Evolutionary conservation across 2,888 invertebrate species (phyloP), one percentile per base, ranked within the genome.

Genomic region (Malachius bipustulatus): DNA sequence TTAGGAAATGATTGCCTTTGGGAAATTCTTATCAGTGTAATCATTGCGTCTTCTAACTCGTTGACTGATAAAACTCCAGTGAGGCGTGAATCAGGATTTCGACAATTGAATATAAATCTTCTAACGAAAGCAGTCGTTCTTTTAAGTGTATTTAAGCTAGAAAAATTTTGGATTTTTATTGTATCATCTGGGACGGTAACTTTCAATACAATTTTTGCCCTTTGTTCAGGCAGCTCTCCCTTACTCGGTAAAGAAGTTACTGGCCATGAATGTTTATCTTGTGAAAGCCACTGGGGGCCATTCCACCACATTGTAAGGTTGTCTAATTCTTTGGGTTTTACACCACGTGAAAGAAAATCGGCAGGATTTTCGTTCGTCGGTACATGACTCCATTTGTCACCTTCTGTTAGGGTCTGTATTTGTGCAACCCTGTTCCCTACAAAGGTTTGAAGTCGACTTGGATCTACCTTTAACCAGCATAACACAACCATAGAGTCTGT

Each of bases 401-500:
- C 4, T 2, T 31, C 19, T 4, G 36, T 40, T 15, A 36, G 12
- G 4, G 26, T n/a, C 37, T 47, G 44, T 19, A 49, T 47, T 8
- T 40, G 39, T 2, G 44, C 33, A 6, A 48, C 40, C 16, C 46
- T 27, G 31, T 44, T 46, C 3, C 32, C 38, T 1, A 47, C 43
- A 19, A 47, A 48, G 1, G 33, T 36, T 42, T 48, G 39, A 19
- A 47, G 38, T 8, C 19, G 16, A 19, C 40, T 37, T 3, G 48
- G 38, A 2, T 16, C 8, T 2, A 32, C 35, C 30, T 36, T 34
- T 28, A 48, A 14, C 46, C 47, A 49, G 4, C 41, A 39, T 13
- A 45, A 35, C 1, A 41, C 34, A 9, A 46, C 42, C 4, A 38
- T 41, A 3, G 46, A 46, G 32, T 48, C 47, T 11, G n/a, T n/a